Conservation (phyloP, 2,797 vertebrate genomes). For the Lutjanus argentimaculatus region DNA sequence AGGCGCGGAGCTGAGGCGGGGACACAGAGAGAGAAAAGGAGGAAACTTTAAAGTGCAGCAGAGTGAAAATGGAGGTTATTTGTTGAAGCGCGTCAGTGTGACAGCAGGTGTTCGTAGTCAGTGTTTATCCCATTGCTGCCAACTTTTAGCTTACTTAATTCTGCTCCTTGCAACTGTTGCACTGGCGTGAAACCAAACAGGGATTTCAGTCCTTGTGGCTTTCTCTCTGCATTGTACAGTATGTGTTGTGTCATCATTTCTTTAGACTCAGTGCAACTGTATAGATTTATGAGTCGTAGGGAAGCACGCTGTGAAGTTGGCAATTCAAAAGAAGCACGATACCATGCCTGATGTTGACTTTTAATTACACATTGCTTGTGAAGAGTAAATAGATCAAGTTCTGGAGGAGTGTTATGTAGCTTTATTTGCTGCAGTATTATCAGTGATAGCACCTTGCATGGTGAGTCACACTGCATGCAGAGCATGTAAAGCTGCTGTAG, state of each 20-base stretch:
- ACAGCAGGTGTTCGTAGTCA: constrained; percentile 25
- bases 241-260: constrained; percentile 1
- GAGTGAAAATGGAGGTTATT: constrained; percentile 45
- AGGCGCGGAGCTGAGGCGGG: background rate
- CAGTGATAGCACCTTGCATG: constrained; percentile 50
- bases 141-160: constrained; percentile 34
- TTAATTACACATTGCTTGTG: constrained; percentile 50
- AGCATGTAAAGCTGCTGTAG: constrained; percentile 41
- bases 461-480: constrained; percentile 59
- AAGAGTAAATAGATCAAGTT: constrained; percentile 47
- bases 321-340: constrained; percentile 15
- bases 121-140: constrained; percentile 27
- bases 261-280: background rate
- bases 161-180: constrained; percentile 37
- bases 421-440: constrained; percentile 59
- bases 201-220: background rate
- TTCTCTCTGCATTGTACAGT: background rate
- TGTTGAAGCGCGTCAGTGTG: constrained; percentile 38
- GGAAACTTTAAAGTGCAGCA: constrained; percentile 16
- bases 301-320: background rate
- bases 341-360: constrained; percentile 37
- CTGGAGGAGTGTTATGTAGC: constrained; percentile 25
- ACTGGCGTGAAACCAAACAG: constrained; percentile 32
- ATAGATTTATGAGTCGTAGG: background rate
- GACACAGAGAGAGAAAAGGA: constrained; percentile 5